Evolutionary conservation across 2,888 invertebrate genomes (phyloP).

Genomic region (Drosophila recens): DNA sequence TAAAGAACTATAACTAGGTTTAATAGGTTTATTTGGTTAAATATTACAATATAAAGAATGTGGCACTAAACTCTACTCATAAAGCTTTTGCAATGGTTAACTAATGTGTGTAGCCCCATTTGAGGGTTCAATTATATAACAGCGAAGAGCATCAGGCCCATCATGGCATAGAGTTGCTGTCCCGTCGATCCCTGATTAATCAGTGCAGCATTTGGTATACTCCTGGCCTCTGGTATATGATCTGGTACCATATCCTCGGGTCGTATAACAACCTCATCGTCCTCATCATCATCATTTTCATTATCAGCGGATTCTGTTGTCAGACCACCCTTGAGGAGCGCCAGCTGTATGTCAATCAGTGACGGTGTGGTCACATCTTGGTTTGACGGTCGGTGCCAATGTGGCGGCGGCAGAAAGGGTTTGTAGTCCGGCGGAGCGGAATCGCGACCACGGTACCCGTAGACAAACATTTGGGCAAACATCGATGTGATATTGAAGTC

Average conservation of each 20-base stretch:
- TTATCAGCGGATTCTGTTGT: slow-evolving; percentile 27
- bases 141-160: slow-evolving; percentile 55
- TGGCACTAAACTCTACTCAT: slow-evolving; percentile 61
- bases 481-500: slow-evolving; percentile 70
- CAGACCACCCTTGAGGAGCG: slow-evolving; percentile 47
- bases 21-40: slow-evolving; percentile 71
- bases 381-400: slow-evolving; percentile 19
- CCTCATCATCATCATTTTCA: slow-evolving; percentile 6
- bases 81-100: slow-evolving; percentile 63
- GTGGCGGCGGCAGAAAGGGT: slow-evolving; percentile 63
- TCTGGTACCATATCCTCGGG: slow-evolving; percentile 57
- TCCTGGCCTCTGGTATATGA: slow-evolving; percentile 10
- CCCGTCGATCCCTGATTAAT: slow-evolving; percentile 21
- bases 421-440: slow-evolving; percentile 59
- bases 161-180: slow-evolving; percentile 38
- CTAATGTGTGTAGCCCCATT: slow-evolving; percentile 25
- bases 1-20: slow-evolving; percentile 35
- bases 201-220: slow-evolving; percentile 35
- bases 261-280: slow-evolving; percentile 25
- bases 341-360: slow-evolving; percentile 62
- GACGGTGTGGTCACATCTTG: slow-evolving; percentile 32
- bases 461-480: slow-evolving; percentile 81
- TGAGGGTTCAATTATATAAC: slow-evolving; percentile 33
- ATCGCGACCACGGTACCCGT: slow-evolving; percentile 74
- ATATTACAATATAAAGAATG: slow-evolving; percentile 62